Evolutionary conservation across 1,140 invertebrate genomes (phyloP), one percentile per base, ranked within the genome.

Genomic region (Drosophila neocordata): DNA sequence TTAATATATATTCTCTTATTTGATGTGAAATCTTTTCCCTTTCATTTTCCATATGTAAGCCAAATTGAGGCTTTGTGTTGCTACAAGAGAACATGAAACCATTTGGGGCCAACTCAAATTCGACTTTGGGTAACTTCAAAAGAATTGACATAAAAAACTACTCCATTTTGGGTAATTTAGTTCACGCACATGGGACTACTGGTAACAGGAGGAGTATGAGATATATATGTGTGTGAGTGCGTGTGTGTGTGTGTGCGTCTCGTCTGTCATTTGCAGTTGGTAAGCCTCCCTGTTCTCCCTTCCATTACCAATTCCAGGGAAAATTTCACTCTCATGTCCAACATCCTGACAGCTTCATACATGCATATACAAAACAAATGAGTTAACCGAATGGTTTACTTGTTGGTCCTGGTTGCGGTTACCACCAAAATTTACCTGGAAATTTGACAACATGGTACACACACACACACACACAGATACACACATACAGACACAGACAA

Each of bases 361-460:
- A 48, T 44, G 13, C 15, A 70, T 88, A 82, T 88, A 87, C 83
- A 88, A 88, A 87, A 70, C 74, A 78, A 82, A 81, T 87, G 67
- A 60, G 68, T 69, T 75, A 65, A 73, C 77, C 72, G 37, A 44
- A 37, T 53, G 69, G 68, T 44, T 35, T 58, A 27, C 48, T 22
- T 57, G 58, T 37, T 73, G 56, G 51, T 59, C 15, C 27, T 44
- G 59, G 55, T 64, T 88, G 83, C 56, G 83, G 83, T 79, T 88
- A 69, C 72, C 83, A 79, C 71, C 79, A 83, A 56, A 83, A 88
- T 87, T 77, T 69, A 82, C 78, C 83, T 79, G 82, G 18, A 88
- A 87, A 88, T 88, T 88, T 88, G 83, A 83, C 84, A 88, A 79
- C 83, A 84, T 79, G 41, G 15, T 48, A 18, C 41, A 68, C 63